These are phyloP conservation scores for Synaphobranchus kaupii DNA, from an alignment of 2,797 vertebrate species.

Conservation along the genomic window DNA sequence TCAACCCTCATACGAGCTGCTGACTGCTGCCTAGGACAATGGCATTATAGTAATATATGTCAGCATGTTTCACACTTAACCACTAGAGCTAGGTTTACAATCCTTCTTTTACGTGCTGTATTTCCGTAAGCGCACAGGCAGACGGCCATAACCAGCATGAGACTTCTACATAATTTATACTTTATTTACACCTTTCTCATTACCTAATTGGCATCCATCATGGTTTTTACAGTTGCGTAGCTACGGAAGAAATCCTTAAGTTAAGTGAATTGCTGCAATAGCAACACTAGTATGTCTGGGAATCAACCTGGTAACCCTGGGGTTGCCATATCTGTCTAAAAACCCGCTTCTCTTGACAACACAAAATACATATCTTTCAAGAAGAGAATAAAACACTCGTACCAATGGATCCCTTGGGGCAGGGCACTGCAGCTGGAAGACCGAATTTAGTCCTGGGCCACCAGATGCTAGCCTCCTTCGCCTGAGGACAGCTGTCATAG, in stretches of 20 bases:
- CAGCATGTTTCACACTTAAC: background rate
- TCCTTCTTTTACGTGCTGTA: background rate
- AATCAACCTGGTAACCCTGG: background rate
- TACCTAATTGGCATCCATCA: background rate
- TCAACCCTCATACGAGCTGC: background rate
- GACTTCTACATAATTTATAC: background rate
- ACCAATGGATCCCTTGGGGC: slow-evolving; percentile 89
- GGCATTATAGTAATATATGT: background rate
- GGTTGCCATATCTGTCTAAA: background rate
- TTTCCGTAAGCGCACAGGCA: background rate
- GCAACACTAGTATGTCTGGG: background rate
- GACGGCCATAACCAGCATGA: background rate
- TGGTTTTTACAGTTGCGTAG: background rate
- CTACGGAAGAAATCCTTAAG: background rate
- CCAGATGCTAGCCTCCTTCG: slow-evolving; percentile 90
- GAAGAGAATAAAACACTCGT: slow-evolving; percentile 44
- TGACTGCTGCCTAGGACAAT: background rate
- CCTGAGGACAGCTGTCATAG: slow-evolving; percentile 94
- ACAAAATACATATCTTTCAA: too few species aligned
- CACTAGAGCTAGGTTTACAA: background rate
- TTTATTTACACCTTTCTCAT: background rate
- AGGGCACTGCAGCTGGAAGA: slow-evolving; percentile 87
- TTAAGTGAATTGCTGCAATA: background rate
- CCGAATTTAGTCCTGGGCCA: slow-evolving; percentile 96
- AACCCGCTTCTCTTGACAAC: background rate